Conservation (phyloP, 1,140 invertebrate genomes). For the Calliphora vicina region DNA sequence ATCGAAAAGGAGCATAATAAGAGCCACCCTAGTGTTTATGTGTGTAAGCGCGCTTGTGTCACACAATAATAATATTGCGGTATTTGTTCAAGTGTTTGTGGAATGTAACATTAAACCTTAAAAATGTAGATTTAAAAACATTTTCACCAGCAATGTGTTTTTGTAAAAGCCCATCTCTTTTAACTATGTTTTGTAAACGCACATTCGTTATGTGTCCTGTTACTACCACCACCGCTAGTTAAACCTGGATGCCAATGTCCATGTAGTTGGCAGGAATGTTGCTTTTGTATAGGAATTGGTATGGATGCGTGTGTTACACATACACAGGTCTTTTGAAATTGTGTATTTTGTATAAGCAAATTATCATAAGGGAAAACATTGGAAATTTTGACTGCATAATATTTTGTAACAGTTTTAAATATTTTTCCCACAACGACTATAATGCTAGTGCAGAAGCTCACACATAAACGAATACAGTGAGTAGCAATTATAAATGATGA, state of each 20-base stretch:
- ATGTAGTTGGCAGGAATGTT: neutral
- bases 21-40: too few relatives aligned
- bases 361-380: neutral
- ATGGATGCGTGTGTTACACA: neutral
- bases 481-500: neutral
- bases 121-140: neutral
- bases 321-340: neutral
- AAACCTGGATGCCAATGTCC: neutral
- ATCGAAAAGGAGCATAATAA: too few relatives aligned
- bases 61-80: neutral
- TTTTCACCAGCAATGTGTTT: neutral
- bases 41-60: neutral
- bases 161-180: neutral
- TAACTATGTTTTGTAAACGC: neutral
- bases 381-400: constrained; percentile 1
- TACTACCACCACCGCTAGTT: neutral
- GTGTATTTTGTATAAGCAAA: neutral
- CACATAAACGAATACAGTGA: neutral
- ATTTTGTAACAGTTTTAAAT: constrained; percentile 5
- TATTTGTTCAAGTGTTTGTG: constrained; percentile 10
- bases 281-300: neutral
- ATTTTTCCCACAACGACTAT: neutral
- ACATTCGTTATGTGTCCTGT: neutral
- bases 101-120: neutral
- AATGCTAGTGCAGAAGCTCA: neutral